phyloP scores from a whole-genome alignment of 2,113 vertebrate species.

The Microtus montanus region DNA sequence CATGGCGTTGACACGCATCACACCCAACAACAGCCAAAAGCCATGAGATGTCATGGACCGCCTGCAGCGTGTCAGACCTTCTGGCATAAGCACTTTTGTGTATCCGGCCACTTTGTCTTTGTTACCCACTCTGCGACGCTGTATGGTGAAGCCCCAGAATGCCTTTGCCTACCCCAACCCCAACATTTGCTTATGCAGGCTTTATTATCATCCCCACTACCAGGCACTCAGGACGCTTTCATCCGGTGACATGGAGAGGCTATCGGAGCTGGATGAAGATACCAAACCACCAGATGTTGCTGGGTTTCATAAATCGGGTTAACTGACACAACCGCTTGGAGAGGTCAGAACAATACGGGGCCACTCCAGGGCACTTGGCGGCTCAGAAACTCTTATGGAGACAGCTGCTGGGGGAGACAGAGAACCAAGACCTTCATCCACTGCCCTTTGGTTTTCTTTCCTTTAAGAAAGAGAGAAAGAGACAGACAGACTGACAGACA shows the following conservation, averaged over 20 bases:
- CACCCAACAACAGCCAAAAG: conserved; percentile 89
- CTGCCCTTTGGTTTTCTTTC: conserved; percentile 67
- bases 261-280: conserved; percentile 74
- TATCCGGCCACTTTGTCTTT: conserved; percentile 82
- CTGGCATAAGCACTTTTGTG: conserved; percentile 89
- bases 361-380: conserved; percentile 64
- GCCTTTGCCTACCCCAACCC: conserved; percentile 71
- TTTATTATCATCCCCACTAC: conserved; percentile 89
- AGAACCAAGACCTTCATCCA: conserved; percentile 57
- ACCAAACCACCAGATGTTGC: conserved; percentile 91
- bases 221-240: conserved; percentile 85
- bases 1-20: conserved; percentile 90
- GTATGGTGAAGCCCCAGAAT: conserved; percentile 81
- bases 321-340: conserved; percentile 84
- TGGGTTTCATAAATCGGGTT: conserved; percentile 86
- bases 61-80: conserved; percentile 88
- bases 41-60: conserved; percentile 86
- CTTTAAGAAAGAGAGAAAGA: conserved; percentile 64
- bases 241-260: conserved; percentile 82
- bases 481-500: neutral
- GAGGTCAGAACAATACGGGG: conserved; percentile 85
- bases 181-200: conserved; percentile 82
- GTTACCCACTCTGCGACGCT: conserved; percentile 73
- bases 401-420: conserved; percentile 74
- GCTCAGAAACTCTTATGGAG: conserved; percentile 31